Evolutionary conservation across 1,140 invertebrate genomes (phyloP).

Genomic region (Drosophila nannoptera): DNA sequence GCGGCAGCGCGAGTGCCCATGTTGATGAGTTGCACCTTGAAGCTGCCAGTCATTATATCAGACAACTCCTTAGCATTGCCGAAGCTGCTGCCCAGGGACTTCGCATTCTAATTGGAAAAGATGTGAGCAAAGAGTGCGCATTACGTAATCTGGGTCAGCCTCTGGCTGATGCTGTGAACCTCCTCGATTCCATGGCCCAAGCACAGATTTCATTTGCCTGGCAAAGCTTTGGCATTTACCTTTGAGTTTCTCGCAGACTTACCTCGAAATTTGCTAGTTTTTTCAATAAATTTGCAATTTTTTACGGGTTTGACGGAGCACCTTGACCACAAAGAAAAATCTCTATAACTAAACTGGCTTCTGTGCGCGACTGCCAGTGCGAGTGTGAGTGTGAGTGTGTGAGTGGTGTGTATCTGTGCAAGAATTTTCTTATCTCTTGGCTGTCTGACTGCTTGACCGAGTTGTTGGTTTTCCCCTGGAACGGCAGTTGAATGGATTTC

Average conservation of each 20-base stretch:
- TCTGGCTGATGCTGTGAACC: constrained; percentile 26
- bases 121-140: neutral
- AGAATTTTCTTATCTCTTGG: constrained; percentile 40
- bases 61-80: constrained; percentile 79
- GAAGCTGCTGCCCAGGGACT: constrained; percentile 78
- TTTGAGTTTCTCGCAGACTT: constrained; percentile 31
- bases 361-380: constrained; percentile 28
- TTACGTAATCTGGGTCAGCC: constrained; percentile 50
- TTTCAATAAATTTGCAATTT: constrained; percentile 79
- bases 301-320: constrained; percentile 67
- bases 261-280: constrained; percentile 79
- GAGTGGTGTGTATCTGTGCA: constrained; percentile 62
- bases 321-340: constrained; percentile 73
- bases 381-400: constrained; percentile 47
- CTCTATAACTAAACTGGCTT: constrained; percentile 71
- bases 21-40: constrained; percentile 85
- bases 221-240: neutral
- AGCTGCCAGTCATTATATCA: constrained; percentile 80
- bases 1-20: constrained; percentile 87
- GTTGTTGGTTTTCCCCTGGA: neutral
- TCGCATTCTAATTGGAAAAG: constrained; percentile 63
- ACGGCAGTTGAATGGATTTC: too few relatives aligned
- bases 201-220: constrained; percentile 31
- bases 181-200: constrained; percentile 5
- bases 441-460: neutral